Evolutionary conservation across 1,140 invertebrate species (phyloP).

Genomic region (Bombus difficillimus): DNA sequence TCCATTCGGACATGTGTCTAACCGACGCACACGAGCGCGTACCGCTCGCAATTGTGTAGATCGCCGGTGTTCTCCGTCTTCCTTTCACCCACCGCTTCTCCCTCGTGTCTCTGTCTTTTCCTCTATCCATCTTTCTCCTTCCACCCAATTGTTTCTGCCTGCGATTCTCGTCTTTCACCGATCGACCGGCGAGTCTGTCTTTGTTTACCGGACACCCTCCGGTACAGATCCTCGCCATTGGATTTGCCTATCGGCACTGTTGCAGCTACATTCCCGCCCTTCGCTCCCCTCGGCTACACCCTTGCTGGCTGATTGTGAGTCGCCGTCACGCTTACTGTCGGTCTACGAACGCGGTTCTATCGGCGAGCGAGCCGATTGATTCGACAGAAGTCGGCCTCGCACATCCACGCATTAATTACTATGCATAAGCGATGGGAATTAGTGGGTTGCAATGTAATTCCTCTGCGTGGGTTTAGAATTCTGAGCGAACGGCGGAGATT

Average conservation of each 20-base stretch:
- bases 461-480: background rate
- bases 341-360: constrained; percentile 33
- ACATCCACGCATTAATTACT: constrained; percentile 62
- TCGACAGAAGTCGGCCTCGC: constrained; percentile 45
- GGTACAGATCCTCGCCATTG: constrained; percentile 56
- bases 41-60: constrained; percentile 37
- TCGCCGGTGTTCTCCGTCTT: constrained; percentile 46
- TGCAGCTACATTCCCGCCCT: constrained; percentile 43
- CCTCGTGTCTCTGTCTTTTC: background rate
- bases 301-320: constrained; percentile 43
- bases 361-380: constrained; percentile 56
- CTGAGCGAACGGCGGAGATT: background rate
- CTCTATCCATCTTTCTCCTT: background rate
- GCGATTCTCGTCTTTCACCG: constrained; percentile 24
- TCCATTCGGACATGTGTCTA: constrained; percentile 62
- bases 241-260: constrained; percentile 73
- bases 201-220: constrained; percentile 43
- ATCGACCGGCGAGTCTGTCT: constrained; percentile 4
- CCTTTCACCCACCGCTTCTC: background rate
- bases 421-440: constrained; percentile 58
- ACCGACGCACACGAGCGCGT: background rate
- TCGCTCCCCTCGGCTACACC: background rate
- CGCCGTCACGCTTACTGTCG: constrained; percentile 55
- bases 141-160: background rate
- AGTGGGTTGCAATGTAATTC: constrained; percentile 37